Evolutionary conservation across 1,140 invertebrate genomes (phyloP), one percentile per base, ranked within the genome.

Genomic region (Brachystomella parvula): DNA sequence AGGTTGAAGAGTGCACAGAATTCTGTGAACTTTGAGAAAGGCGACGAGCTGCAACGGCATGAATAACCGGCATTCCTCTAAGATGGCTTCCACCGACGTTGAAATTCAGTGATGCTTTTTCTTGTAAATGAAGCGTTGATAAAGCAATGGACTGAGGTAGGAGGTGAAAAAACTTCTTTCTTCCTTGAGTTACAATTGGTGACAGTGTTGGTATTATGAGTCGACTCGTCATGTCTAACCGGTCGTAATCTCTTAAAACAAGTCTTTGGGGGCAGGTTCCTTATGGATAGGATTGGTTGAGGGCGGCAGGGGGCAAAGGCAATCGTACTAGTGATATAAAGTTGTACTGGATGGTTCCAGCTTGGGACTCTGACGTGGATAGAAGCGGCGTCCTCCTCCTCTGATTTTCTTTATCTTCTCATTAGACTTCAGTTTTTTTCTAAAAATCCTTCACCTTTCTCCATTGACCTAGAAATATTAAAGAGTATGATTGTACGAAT

Each of bases 41-140:
- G 21, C 66, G 64, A 56, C 66, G 64, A 3, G 66, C 70, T 1
- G 64, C 65, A 26, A 69, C 70, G 19, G 67, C 70, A 24, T 64
- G 33, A 30, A 71, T 66, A 12, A 71, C 61, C 26, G 70, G 70
- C 70, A 71, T 71, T 61, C 47, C 63, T 24, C 28, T 44, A 61
- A 15, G 28, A 59, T 58, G 44, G 29, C 61, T 61, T 35, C 59
- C 47, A 61, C 59, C 12, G 47, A 61, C 47, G 33, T 24, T 26
- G 47, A 44, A 44, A n/a, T 33, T 44, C 9, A 44, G n/a, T 9
- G 32, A 61, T 9, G 32, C 29, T 39, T 39, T 19, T 39, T 53
- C 49, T 53, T 53, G 49, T 12, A 3, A 9, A 6, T 53, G 39
- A 44, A 9, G 39, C 9, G 33, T 24, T 44, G 59, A 39, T n/a